These are phyloP conservation scores for Junco hyemalis DNA, from an alignment of 2,113 vertebrate species.

Conservation along the genomic window DNA sequence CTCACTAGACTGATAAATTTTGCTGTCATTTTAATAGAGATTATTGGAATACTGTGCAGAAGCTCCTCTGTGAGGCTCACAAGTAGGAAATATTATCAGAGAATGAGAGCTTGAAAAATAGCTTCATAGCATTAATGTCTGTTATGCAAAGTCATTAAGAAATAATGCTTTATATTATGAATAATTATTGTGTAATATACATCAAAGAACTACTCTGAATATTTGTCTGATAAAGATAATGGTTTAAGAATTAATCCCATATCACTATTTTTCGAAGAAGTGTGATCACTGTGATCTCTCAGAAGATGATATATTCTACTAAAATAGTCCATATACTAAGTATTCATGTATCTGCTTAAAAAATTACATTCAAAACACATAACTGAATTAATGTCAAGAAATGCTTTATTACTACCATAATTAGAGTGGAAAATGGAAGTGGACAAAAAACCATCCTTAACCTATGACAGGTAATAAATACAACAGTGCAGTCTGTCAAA, in stretches of 20 bases:
- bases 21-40: background rate
- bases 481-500: background rate
- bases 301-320: background rate
- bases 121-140: background rate
- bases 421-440: constrained; percentile 32
- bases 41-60: background rate
- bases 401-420: background rate
- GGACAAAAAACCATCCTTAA: constrained; percentile 3
- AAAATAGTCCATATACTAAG: background rate
- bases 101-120: background rate
- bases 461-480: constrained; percentile 28
- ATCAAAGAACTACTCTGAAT: background rate
- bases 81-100: background rate
- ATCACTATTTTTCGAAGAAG: background rate
- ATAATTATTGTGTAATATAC: background rate
- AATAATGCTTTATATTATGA: background rate
- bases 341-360: background rate
- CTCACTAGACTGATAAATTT: background rate
- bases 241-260: background rate
- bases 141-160: background rate
- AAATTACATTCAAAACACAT: background rate
- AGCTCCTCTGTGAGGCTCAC: background rate
- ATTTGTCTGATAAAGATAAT: background rate
- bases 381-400: background rate
- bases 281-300: background rate